These are phyloP conservation scores for Euleptes europaea DNA, from an alignment of 2,113 vertebrate species.

Conservation along the genomic window DNA sequence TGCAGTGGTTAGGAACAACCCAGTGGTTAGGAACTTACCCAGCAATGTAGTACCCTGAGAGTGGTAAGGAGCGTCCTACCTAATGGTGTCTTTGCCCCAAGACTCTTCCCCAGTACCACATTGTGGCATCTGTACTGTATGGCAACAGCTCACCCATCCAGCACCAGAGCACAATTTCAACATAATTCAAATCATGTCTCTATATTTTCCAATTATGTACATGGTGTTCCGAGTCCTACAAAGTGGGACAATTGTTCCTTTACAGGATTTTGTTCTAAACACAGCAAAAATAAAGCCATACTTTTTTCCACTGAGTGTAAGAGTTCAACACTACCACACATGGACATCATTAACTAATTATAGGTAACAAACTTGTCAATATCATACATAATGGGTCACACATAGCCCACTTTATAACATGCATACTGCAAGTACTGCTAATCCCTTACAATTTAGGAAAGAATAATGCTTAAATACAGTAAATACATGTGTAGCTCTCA, in stretches of 20 bases:
- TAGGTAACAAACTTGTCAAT: not conserved
- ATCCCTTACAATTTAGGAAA: not conserved
- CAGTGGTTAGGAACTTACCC: not conserved
- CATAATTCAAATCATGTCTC: not conserved
- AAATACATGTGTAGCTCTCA: conserved; percentile 41
- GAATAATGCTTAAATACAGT: not conserved
- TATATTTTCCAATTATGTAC: not conserved
- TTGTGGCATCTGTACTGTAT: not conserved
- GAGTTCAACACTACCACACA: not conserved
- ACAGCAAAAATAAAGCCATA: fast-evolving
- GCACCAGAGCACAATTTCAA: too few relatives aligned
- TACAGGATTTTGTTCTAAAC: not conserved
- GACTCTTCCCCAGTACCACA: not conserved
- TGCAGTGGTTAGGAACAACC: not conserved
- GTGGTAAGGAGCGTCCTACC: not conserved
- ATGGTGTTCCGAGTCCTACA: not conserved
- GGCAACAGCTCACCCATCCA: too few relatives aligned
- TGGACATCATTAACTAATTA: not conserved
- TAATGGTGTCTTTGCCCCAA: not conserved
- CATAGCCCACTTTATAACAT: not conserved
- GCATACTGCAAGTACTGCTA: not conserved
- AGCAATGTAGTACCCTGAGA: not conserved
- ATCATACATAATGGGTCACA: not conserved
- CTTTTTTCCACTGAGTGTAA: fast-evolving
- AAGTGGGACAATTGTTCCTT: fast-evolving